phyloP scores from a whole-genome alignment of 2,797 vertebrate species.

The Lophotriccus pileatus region DNA sequence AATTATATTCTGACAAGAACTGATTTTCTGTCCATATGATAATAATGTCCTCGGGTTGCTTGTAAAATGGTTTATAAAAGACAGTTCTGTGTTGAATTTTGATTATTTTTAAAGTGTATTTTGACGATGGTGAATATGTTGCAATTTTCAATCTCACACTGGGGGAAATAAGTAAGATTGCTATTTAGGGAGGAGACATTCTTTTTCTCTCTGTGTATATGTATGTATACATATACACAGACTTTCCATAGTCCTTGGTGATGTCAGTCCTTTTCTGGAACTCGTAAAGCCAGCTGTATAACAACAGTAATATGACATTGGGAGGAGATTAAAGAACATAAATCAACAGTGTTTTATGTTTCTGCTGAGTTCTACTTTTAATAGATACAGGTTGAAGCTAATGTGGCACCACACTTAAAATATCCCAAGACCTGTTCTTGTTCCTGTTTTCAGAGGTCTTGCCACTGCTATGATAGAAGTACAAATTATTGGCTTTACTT shows the following conservation, averaged over 20 bases:
- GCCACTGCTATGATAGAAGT: neutral
- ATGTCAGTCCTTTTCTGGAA: neutral
- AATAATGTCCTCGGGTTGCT: neutral
- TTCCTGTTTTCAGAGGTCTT: slow-evolving; percentile 30
- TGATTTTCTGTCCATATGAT: neutral
- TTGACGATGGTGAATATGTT: neutral
- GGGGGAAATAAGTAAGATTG: neutral
- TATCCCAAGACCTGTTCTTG: neutral
- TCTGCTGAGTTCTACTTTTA: neutral
- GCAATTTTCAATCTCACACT: neutral
- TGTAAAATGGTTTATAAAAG: neutral
- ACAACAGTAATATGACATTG: neutral
- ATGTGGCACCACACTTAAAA: neutral
- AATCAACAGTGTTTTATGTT: neutral
- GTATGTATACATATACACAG: neutral
- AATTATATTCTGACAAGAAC: neutral
- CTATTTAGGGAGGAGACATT: neutral
- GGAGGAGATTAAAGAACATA: neutral
- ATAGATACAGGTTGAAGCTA: neutral
- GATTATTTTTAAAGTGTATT: neutral
- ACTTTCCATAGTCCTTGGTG: neutral
- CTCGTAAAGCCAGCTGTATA: neutral
- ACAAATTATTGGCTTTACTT: neutral
- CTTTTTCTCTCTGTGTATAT: neutral
- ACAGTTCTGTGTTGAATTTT: neutral